Conservation (phyloP, 2,888 invertebrate genomes). For the Timema cristinae region DNA sequence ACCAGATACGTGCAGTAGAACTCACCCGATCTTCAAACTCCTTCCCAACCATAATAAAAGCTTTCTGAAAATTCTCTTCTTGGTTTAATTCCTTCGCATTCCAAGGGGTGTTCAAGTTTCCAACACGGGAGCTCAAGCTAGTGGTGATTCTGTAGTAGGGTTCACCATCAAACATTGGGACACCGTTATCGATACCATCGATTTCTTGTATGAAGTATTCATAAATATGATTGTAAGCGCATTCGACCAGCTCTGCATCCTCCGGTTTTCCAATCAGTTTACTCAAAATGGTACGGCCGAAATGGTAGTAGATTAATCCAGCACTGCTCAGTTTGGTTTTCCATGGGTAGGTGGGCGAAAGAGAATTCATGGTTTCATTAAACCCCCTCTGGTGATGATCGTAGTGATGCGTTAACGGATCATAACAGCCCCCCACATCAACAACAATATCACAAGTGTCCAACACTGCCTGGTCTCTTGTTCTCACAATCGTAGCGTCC, state of each 20-base stretch:
- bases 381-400: conserved; percentile 94
- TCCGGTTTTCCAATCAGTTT: conserved; percentile 50
- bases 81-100: conserved; percentile 52
- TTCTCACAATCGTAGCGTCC: conserved; percentile 74
- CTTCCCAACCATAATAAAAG: conserved; percentile 68
- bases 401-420: conserved; percentile 70
- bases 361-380: conserved; percentile 59
- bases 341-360: conserved; percentile 55
- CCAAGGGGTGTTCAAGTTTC: conserved; percentile 81
- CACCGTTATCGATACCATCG: conserved; percentile 97
- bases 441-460: conserved; percentile 88
- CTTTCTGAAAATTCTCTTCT: conserved; percentile 67
- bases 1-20: conserved; percentile 66
- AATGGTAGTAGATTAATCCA: conserved; percentile 86
- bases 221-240: conserved; percentile 71
- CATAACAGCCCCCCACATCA: conserved; percentile 87
- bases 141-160: conserved; percentile 67
- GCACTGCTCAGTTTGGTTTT: conserved; percentile 84
- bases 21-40: conserved; percentile 72
- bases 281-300: conserved; percentile 74
- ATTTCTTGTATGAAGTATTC: conserved; percentile 85
- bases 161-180: conserved; percentile 71
- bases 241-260: conserved; percentile 49
- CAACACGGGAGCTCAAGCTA: conserved; percentile 70
- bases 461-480: conserved; percentile 57